phyloP scores from a whole-genome alignment of 2,797 vertebrate species.

The Malurus splendens region DNA sequence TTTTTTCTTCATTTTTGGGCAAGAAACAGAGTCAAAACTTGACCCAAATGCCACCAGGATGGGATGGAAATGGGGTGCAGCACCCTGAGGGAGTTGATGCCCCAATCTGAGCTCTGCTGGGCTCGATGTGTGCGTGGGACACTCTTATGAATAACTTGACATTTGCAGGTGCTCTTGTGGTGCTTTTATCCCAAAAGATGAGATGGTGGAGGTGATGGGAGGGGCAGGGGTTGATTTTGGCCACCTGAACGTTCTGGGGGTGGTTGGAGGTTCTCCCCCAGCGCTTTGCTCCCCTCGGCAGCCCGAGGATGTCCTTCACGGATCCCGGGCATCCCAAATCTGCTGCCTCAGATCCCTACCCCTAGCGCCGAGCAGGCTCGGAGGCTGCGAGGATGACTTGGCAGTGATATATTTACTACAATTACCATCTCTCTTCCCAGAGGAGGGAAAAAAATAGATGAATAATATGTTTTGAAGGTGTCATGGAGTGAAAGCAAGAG shows the following conservation, averaged over 20 bases:
- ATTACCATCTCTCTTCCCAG: conserved; percentile 48
- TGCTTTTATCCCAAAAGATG: accelerated
- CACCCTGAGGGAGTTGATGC: background rate
- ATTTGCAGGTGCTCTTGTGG: accelerated
- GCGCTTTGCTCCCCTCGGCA: accelerated
- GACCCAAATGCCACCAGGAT: accelerated
- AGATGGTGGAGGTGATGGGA: background rate
- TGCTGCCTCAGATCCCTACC: background rate
- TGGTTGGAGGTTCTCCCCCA: background rate
- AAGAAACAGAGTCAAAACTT: accelerated
- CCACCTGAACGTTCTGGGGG: accelerated
- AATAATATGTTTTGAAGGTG: conserved; percentile 63
- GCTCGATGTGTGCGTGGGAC: accelerated
- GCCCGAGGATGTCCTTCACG: background rate
- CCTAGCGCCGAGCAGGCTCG: background rate
- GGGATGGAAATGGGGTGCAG: background rate
- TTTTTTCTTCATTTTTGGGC: background rate
- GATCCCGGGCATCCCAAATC: background rate
- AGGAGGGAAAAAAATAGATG: conserved; percentile 34
- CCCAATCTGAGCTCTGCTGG: accelerated
- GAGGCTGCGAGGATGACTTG: background rate
- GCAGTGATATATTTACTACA: conserved; percentile 55
- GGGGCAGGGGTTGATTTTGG: accelerated
- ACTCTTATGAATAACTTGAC: accelerated
- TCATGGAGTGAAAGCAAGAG: conserved; percentile 50